Evolutionary conservation across 2,113 vertebrate species (phyloP).

Genomic region (Clarias macrocephalus): DNA sequence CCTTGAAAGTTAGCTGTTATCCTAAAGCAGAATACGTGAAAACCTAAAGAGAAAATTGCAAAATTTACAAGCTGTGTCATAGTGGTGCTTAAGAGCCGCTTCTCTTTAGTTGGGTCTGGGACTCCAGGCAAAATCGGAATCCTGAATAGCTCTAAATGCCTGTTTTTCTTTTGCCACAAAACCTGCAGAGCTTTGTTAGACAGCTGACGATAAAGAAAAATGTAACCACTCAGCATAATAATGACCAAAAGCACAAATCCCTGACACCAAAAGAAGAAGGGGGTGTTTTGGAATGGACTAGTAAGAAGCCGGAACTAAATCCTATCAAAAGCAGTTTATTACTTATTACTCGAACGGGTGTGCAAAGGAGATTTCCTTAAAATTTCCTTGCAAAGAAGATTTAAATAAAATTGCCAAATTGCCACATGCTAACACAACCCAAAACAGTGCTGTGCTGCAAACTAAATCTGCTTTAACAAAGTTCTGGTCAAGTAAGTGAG

Average conservation of each 20-base stretch:
- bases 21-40: too few relatives aligned
- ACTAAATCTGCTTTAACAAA: not conserved
- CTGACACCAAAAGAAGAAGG: not conserved
- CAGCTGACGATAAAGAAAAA: not conserved
- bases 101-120: not conserved
- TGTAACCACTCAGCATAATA: not conserved
- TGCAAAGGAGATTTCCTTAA: not conserved
- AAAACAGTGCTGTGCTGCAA: not conserved
- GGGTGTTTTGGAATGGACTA: not conserved
- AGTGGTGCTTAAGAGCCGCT: not conserved
- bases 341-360: not conserved
- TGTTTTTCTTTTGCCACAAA: not conserved
- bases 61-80: not conserved
- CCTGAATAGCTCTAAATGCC: not conserved
- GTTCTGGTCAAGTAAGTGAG: not conserved
- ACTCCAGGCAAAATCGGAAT: not conserved
- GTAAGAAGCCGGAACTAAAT: not conserved
- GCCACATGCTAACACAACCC: not conserved
- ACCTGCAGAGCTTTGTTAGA: not conserved
- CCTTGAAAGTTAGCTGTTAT: too few relatives aligned
- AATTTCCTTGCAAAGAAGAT: not conserved
- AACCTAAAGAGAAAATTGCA: too few relatives aligned
- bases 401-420: not conserved
- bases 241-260: not conserved
- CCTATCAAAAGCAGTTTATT: not conserved